These are phyloP conservation scores for Tanytarsus gracilentus DNA, from an alignment of 2,888 invertebrate species.

Conservation along the genomic window DNA sequence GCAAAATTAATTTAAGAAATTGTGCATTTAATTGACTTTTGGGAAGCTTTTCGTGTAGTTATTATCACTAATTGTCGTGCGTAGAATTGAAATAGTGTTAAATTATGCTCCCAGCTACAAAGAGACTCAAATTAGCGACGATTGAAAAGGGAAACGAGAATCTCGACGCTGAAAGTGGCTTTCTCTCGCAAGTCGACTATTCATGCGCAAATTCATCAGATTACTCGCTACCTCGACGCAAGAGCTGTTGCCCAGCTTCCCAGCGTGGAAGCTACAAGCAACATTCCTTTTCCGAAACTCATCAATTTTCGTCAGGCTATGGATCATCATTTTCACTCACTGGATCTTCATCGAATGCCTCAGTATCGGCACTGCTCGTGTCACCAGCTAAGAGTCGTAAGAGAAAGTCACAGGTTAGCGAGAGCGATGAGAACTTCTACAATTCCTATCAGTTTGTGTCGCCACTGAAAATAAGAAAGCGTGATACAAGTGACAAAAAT, in stretches of 20 bases:
- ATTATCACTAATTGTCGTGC: no score
- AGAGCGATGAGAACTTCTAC: slow-evolving; percentile 20
- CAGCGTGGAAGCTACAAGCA: not conserved
- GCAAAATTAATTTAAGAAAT: no score
- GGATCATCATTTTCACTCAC: not conserved
- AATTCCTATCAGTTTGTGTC: slow-evolving; percentile 3
- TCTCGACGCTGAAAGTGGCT: slow-evolving; percentile 9
- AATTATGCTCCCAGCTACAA: not conserved
- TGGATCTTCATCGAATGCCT: not conserved
- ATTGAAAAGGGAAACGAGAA: not conserved
- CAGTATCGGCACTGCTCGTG: no score
- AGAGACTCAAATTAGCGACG: not conserved
- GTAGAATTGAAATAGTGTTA: not conserved
- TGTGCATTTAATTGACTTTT: no score
- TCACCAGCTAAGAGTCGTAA: no score
- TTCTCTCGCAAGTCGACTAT: not conserved
- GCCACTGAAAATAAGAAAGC: slow-evolving; percentile 5
- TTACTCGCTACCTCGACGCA: not conserved
- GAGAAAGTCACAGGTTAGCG: not conserved
- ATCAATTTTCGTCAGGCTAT: not conserved
- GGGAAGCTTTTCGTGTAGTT: no score
- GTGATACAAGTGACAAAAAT: not conserved
- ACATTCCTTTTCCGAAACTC: not conserved
- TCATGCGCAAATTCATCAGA: not conserved
- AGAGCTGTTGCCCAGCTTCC: not conserved